Conservation (phyloP, 1,140 invertebrate genomes). For the Trichonephila clavata region DNA sequence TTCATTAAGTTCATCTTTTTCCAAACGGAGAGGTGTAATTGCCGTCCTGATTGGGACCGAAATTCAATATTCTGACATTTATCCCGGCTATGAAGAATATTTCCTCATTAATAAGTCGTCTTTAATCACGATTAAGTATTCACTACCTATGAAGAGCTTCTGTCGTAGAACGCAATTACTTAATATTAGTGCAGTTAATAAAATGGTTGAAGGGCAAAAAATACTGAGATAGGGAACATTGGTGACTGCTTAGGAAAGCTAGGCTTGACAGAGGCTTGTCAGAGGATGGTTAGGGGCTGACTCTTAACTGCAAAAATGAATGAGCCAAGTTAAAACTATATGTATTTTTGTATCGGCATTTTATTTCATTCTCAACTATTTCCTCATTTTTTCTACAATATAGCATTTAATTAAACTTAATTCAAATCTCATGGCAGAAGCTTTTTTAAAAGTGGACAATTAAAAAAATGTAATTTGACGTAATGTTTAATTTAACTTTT, state of each 20-base stretch:
- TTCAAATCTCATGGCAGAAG: too few relatives aligned
- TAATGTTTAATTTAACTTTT: too few relatives aligned
- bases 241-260: slow-evolving; percentile 57
- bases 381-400: too few relatives aligned
- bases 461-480: too few relatives aligned
- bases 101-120: slow-evolving; percentile 74
- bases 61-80: slow-evolving; percentile 76
- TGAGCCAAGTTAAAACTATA: too few relatives aligned
- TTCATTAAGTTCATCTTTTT: slow-evolving; percentile 76
- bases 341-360: too few relatives aligned
- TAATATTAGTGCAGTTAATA: slow-evolving; percentile 75
- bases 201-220: slow-evolving; percentile 64
- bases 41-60: slow-evolving; percentile 71
- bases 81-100: slow-evolving; percentile 74
- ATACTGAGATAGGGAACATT: slow-evolving; percentile 28
- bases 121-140: slow-evolving; percentile 75
- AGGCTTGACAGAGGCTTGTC: slow-evolving; percentile 72
- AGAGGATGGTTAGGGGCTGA: slow-evolving; percentile 28
- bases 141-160: background rate
- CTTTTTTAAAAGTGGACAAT: too few relatives aligned
- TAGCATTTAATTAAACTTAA: too few relatives aligned
- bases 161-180: slow-evolving; percentile 67
- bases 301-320: background rate
- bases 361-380: too few relatives aligned
- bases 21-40: slow-evolving; percentile 65